Conservation (phyloP, 2,797 vertebrate species). For the Mus spretus region DNA sequence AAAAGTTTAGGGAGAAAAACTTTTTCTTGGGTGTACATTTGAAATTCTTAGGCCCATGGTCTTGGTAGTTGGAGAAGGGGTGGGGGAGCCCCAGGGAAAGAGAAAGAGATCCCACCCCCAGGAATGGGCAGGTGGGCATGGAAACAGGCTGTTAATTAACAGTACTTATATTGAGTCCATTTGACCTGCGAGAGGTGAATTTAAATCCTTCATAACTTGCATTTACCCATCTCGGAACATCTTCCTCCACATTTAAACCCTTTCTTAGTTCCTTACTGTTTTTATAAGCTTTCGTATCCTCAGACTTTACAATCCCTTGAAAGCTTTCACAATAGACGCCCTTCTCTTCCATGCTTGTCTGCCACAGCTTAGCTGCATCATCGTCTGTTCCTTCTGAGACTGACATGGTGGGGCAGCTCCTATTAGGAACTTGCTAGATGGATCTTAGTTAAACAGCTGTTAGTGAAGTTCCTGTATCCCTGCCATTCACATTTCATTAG, state of each 20-base stretch:
- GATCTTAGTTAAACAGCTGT: background rate
- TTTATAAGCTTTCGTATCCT: background rate
- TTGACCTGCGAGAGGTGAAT: background rate
- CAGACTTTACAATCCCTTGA: background rate
- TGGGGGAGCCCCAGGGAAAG: background rate
- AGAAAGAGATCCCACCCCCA: background rate
- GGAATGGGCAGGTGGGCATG: background rate
- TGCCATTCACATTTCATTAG: conserved; percentile 22
- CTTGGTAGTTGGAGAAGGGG: background rate
- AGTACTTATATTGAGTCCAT: background rate
- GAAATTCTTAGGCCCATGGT: background rate
- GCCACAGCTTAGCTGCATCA: background rate
- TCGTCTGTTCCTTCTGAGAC: background rate
- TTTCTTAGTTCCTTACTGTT: background rate
- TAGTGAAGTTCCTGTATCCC: background rate
- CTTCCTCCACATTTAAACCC: background rate
- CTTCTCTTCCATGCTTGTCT: background rate
- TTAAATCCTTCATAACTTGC: background rate
- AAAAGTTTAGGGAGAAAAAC: background rate
- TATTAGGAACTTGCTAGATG: background rate
- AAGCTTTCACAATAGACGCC: conserved; percentile 13
- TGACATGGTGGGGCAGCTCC: background rate
- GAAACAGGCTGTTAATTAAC: background rate
- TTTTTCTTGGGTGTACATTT: background rate
- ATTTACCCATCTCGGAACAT: background rate